Base-by-base conservation (phyloP, 2,888 invertebrate species). In the Sminthurinus aureus region DNA sequence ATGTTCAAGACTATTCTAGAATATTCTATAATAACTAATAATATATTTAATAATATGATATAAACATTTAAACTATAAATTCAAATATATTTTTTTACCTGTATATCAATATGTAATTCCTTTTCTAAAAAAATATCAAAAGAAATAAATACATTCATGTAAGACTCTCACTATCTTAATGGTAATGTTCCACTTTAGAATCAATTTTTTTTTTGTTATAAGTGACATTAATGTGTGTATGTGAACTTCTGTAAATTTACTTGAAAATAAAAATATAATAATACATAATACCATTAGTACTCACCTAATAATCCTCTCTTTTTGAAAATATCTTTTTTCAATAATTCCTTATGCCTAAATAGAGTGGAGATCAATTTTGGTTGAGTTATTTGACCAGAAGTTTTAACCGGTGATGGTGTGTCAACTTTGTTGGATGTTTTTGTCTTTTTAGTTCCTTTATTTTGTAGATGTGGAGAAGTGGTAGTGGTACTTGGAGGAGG, bases 271-370 rank as follows among this genome's bases (percentile, higher is more conserved):
- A n/a, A n/a, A n/a, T n/a, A n/a, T n/a, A n/a, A n/a, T n/a, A n/a
- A n/a, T n/a, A n/a, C n/a, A n/a, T n/a, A n/a, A n/a, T n/a, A n/a
- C n/a, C n/a, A n/a, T n/a, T n/a, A n/a, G n/a, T n/a, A n/a, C n/a
- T n/a, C n/a, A n/a, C n/a, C n/a, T n/a, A 98, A 93, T 20, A 96
- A 91, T 0, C 95, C 95, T 87, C 98, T 92, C 90, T 98, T 98
- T 89, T 96, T 95, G 85, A 97, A 93, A 87, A 98, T 98, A 89
- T 97, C 97, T 90, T 96, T 97, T 90, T 97, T 97, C 77, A 98
- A 93, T 88, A 95, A 92, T 90, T 98, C 98, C 9, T 97, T 98
- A 89, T 98, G 97, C 89, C 96, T 94, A 90, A 95, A 94, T 26
- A 97, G 92, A 67, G 80, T 75, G 2, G 85, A 83, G 38, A 82